Conservation (phyloP, 2,888 invertebrate genomes). For the Euspilapteryx auroguttella region DNA sequence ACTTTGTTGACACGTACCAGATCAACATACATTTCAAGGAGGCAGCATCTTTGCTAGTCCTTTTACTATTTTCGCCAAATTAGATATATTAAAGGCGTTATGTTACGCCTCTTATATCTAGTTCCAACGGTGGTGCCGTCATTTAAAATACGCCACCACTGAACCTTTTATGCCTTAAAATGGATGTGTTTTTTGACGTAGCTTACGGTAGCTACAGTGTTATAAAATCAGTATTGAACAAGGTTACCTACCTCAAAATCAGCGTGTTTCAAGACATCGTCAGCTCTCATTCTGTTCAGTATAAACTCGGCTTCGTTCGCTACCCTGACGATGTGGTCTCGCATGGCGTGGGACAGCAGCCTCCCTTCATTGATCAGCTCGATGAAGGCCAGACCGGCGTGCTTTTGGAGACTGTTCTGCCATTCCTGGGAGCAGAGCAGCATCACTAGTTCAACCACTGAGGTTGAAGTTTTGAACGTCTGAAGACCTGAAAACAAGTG, state of each 20-base stretch:
- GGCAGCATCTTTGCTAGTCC: too few species aligned
- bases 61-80: too few species aligned
- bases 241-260: constrained; percentile 75
- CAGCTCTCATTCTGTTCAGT: constrained; percentile 96
- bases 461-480: constrained; percentile 95
- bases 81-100: too few species aligned
- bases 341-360: constrained; percentile 96
- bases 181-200: too few species aligned
- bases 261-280: constrained; percentile 98
- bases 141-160: too few species aligned
- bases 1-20: too few species aligned
- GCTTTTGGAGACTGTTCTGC: constrained; percentile 99
- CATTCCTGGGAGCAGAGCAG: constrained; percentile 98
- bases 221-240: too few species aligned
- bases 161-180: too few species aligned
- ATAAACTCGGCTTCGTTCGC: constrained; percentile 99
- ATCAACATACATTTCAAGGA: too few species aligned
- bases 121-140: too few species aligned
- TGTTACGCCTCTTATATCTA: too few species aligned
- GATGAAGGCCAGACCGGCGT: constrained; percentile 98
- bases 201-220: too few species aligned
- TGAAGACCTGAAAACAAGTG: constrained; percentile 82
- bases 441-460: constrained; percentile 99
- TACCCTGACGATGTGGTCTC: constrained; percentile 98
- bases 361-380: constrained; percentile 99